A percentile compares a stretch with the other conserved stretches of the same genome.
phyloP scores from a whole-genome alignment of 2,797 vertebrate species.

The Pagetopsis macropterus region DNA sequence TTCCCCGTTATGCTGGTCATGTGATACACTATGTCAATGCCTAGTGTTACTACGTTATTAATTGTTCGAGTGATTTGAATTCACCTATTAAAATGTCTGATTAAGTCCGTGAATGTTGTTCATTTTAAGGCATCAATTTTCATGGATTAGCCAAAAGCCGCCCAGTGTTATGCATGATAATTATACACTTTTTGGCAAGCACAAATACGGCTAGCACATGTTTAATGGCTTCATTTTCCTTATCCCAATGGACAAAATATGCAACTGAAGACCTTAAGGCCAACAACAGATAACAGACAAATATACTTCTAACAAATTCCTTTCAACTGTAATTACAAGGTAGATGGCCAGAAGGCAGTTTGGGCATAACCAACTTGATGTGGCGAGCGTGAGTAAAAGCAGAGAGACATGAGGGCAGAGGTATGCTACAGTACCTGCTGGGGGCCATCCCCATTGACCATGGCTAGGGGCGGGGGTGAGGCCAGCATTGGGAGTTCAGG shows the following conservation, averaged over 20 bases:
- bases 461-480: constrained; percentile 84
- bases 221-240: not conserved
- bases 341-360: constrained; percentile 13
- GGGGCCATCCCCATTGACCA: constrained; percentile 95
- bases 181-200: not conserved
- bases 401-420: not conserved
- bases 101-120: not conserved
- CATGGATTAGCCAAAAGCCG: not conserved
- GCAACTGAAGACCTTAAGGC: constrained; percentile 11
- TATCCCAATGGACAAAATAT: not conserved
- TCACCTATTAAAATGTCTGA: not conserved
- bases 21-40: not conserved
- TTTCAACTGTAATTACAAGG: constrained; percentile 15
- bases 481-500: constrained; percentile 92
- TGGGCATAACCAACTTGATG: constrained; percentile 13
- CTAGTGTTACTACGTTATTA: not conserved
- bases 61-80: constrained; percentile 6
- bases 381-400: constrained; percentile 11
- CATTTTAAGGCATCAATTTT: not conserved
- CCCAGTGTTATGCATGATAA: not conserved
- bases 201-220: not conserved
- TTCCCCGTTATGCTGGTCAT: constrained; percentile 19
- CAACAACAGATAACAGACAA: constrained; percentile 20
- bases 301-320: constrained; percentile 6
- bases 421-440: constrained; percentile 88